A percentile compares a stretch with the other conserved stretches of the same genome.
phyloP scores from a whole-genome alignment of 2,113 vertebrate genomes.

The Alouatta palliata region DNA sequence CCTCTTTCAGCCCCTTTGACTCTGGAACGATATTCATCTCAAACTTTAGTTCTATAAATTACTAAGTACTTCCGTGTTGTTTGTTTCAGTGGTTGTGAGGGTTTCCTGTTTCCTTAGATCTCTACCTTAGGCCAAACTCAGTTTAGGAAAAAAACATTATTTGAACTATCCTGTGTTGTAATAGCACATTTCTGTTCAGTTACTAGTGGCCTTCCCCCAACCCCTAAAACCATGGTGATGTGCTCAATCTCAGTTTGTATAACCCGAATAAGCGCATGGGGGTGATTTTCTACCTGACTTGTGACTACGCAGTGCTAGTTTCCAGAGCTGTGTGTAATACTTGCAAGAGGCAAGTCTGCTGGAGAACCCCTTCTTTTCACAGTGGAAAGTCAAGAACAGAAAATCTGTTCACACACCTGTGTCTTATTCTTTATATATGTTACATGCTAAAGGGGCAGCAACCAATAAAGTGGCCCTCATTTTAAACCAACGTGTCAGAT shows the following conservation, averaged over 20 bases:
- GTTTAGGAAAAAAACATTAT: constrained; percentile 45
- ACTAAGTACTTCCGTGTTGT: constrained; percentile 44
- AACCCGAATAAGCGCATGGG: neutral
- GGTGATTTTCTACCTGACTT: neutral
- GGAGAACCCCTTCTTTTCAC: constrained; percentile 44
- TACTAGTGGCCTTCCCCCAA: neutral
- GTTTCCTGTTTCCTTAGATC: constrained; percentile 10
- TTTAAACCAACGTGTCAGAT: constrained; percentile 16
- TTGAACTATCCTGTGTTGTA: constrained; percentile 30
- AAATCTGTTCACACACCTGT: constrained; percentile 59
- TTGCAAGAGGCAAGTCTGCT: neutral
- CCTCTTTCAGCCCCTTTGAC: constrained; percentile 54
- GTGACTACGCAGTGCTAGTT: neutral
- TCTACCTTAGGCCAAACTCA: constrained; percentile 53
- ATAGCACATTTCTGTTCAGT: constrained; percentile 33
- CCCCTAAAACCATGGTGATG: neutral
- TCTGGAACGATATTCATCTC: constrained; percentile 25
- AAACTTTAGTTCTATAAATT: constrained; percentile 71
- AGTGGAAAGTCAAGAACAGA: constrained; percentile 54
- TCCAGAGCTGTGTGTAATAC: neutral
- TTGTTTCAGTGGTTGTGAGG: constrained; percentile 71
- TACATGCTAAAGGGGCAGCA: constrained; percentile 65
- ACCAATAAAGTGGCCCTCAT: constrained; percentile 76
- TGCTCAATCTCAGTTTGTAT: neutral
- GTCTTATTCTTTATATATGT: constrained; percentile 78